Evolutionary conservation across 2,113 vertebrate genomes (phyloP), one percentile per base, ranked within the genome.

Genomic region (Dromas ardeola): DNA sequence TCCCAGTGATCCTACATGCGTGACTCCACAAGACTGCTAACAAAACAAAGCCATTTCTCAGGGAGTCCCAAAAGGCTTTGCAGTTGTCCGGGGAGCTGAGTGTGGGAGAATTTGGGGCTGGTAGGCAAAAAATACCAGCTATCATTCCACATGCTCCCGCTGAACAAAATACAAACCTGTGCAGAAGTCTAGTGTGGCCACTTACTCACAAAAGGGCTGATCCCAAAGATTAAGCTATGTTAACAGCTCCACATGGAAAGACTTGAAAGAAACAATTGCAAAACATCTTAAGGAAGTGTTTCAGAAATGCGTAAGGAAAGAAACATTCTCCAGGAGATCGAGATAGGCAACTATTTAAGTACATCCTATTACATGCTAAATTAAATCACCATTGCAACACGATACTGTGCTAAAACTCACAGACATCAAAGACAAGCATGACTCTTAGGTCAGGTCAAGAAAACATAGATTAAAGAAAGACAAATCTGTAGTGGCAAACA

Each of bases 261-360:
- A 42, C 86, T 96, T 95, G 76, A 94, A 91, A 96, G 94, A 91
- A 93, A 43, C 70, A 55, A 82, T 94, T 97, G 93, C 89, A 89
- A 96, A 97, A 97, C 78, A 13, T 30, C 49, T 89, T 26, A 93
- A 92, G 95, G 96, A 97, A 96, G 77, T 80, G 86, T 70, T 93
- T 76, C 66, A 97, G 87, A 88, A 95, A 80, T 38, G 84, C 7
- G 29, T 95, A 95, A 94, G 94, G 93, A 87, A 95, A 96, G 73
- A 93, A 94, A 73, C 62, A 87, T 91, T 91, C 49, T 80, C 79
- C 56, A 43, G 90, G 69, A 97, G 94, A 94, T 95, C 3, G 17
- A 96, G 94, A 97, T 93, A 93, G 86, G 19, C 59, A 73, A 42
- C 81, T 90, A 25, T 90, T 62, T 82, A 87, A 94, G 84, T 94